These are phyloP conservation scores for Nesogale talazaci DNA, from an alignment of 2,113 vertebrate species.

Conservation along the genomic window DNA sequence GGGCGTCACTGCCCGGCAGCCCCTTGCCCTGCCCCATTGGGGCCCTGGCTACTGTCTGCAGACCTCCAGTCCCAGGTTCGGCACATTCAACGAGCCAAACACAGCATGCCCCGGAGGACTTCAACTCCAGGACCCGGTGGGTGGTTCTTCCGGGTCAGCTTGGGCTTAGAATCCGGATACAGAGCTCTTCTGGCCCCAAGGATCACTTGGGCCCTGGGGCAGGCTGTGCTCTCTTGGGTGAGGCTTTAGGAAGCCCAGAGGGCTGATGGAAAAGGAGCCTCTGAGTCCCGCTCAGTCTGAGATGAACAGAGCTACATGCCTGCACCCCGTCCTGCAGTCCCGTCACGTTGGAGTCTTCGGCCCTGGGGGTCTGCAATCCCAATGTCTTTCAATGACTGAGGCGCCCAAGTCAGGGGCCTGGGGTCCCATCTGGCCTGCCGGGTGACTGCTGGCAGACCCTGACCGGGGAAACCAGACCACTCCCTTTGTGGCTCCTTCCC, in stretches of 20 bases:
- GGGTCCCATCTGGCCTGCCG: neutral
- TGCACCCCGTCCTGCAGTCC: neutral
- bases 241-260: neutral
- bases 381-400: conserved; percentile 3
- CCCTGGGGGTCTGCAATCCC: neutral
- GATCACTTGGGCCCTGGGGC: neutral
- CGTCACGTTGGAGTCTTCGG: neutral
- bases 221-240: neutral
- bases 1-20: conserved; percentile 55
- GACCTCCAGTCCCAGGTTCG: neutral
- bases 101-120: neutral
- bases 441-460: neutral
- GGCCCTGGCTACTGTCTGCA: neutral
- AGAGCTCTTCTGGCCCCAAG: conserved; percentile 9
- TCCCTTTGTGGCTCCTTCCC: neutral
- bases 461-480: neutral
- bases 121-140: too few relatives aligned
- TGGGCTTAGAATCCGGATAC: neutral
- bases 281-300: neutral
- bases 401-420: neutral
- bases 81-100: neutral
- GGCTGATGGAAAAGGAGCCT: neutral
- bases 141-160: neutral
- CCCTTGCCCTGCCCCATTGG: conserved; percentile 32
- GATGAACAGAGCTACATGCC: neutral